These are phyloP conservation scores for Drosophila demipolita DNA, from an alignment of 2,888 invertebrate genomes.

Conservation along the genomic window DNA sequence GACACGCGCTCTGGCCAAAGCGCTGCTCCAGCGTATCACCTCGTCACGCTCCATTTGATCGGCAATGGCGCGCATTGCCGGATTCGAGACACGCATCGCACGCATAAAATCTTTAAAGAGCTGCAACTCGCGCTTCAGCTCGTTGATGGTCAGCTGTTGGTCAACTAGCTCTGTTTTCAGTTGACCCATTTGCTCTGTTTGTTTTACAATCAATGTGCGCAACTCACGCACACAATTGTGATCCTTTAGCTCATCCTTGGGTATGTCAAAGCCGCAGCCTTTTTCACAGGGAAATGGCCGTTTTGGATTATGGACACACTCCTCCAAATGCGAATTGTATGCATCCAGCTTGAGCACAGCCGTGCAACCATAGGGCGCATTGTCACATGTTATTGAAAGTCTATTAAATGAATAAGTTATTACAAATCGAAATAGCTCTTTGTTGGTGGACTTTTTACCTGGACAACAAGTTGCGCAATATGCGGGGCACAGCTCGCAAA, in stretches of 20 bases:
- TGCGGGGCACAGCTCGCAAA: constrained; percentile 96
- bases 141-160: constrained; percentile 94
- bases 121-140: constrained; percentile 95
- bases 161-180: constrained; percentile 95
- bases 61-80: constrained; percentile 95
- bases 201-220: constrained; percentile 92
- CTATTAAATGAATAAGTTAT: constrained; percentile 84
- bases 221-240: constrained; percentile 97
- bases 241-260: constrained; percentile 96
- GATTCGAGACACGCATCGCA: constrained; percentile 96
- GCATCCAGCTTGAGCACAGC: constrained; percentile 94
- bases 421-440: background rate
- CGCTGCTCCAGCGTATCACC: constrained; percentile 94
- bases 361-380: constrained; percentile 94
- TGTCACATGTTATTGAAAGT: constrained; percentile 96
- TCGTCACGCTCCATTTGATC: constrained; percentile 98
- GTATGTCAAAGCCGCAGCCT: constrained; percentile 97
- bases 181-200: constrained; percentile 94
- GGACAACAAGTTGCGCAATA: constrained; percentile 95
- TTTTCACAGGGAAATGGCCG: constrained; percentile 96
- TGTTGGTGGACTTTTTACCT: constrained; percentile 86
- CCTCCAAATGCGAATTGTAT: constrained; percentile 93
- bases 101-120: constrained; percentile 97
- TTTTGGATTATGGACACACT: constrained; percentile 97
- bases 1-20: constrained; percentile 93